phyloP scores from a whole-genome alignment of 2,888 invertebrate species.

The Eremobia ochroleuca region DNA sequence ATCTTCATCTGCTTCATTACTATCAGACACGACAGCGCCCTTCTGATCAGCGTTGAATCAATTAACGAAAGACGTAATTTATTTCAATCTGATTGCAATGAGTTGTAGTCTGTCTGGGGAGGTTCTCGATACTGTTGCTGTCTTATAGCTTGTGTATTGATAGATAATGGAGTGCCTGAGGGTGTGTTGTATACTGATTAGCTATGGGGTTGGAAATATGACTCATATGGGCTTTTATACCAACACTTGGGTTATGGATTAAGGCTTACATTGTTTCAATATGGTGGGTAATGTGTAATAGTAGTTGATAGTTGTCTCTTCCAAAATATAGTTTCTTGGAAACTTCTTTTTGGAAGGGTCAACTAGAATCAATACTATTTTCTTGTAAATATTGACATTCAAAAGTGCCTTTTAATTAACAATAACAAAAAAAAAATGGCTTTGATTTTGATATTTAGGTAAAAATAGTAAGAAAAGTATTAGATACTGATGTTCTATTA shows the following conservation, averaged over 20 bases:
- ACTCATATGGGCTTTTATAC: slow-evolving; percentile 21
- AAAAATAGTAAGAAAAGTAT: no score
- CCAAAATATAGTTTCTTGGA: background rate
- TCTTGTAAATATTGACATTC: background rate
- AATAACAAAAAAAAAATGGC: no score
- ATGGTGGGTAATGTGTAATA: background rate
- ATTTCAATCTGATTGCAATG: slow-evolving; percentile 79
- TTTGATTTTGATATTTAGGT: background rate
- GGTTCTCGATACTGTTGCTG: slow-evolving; percentile 30
- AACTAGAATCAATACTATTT: no score
- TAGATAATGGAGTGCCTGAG: slow-evolving; percentile 31
- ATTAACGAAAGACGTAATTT: slow-evolving; percentile 80
- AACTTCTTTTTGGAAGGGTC: background rate
- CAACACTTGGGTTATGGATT: background rate
- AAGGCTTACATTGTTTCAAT: slow-evolving; percentile 3
- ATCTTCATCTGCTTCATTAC: slow-evolving; percentile 25
- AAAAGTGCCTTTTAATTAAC: background rate
- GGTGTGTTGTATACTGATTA: slow-evolving; percentile 43
- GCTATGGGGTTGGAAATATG: slow-evolving; percentile 27
- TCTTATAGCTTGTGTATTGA: slow-evolving; percentile 41
- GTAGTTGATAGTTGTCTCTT: background rate
- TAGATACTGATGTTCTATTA: no score
- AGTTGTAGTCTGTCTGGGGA: slow-evolving; percentile 54
- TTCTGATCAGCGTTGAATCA: slow-evolving; percentile 76
- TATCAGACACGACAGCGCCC: slow-evolving; percentile 56